Evolutionary conservation across 2,888 invertebrate species (phyloP).

Genomic region (Ashinkailepas kermadecensis): DNA sequence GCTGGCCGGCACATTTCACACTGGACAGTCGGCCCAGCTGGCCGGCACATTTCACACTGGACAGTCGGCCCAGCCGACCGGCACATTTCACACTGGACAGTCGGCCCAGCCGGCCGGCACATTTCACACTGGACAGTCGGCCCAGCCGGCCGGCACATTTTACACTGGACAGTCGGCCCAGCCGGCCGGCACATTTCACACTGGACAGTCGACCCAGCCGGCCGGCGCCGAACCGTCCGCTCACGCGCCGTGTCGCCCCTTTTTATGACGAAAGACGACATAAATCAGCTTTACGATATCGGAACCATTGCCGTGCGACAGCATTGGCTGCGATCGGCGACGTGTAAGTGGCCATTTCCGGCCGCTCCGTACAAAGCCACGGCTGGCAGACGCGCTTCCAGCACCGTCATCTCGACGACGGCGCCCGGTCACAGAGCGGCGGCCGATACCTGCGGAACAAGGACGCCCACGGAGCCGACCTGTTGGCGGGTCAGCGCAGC

Average conservation of each 20-base stretch:
- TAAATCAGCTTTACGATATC: conserved; percentile 6
- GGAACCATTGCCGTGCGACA: neutral
- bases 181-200: no score
- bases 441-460: neutral
- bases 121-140: no score
- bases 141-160: no score
- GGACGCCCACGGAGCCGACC: neutral
- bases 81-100: no score
- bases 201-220: no score
- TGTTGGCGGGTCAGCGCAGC: neutral
- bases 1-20: no score
- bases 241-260: neutral
- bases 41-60: no score
- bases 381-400: neutral
- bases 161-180: no score
- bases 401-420: neutral
- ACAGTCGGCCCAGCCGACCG: no score
- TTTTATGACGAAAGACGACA: neutral
- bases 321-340: neutral
- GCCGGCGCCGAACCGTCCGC: no score
- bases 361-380: neutral
- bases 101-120: no score
- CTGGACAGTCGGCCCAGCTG: no score
- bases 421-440: neutral
- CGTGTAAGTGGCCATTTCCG: neutral